phyloP scores from a whole-genome alignment of 2,888 invertebrate genomes.

The Thera britannica region DNA sequence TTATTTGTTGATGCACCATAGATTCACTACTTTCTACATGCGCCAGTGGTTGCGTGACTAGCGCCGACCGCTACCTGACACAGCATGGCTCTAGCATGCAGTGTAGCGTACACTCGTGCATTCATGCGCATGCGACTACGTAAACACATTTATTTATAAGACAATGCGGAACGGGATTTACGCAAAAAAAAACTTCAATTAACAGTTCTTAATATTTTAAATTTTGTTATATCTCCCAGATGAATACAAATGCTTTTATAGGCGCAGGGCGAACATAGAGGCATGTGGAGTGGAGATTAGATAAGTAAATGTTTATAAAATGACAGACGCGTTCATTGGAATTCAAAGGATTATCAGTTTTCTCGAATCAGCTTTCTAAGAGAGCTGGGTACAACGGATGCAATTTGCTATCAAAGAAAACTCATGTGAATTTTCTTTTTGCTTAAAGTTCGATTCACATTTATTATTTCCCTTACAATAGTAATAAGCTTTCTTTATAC shows the following conservation, averaged over 20 bases:
- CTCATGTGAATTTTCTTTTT: slow-evolving; percentile 41
- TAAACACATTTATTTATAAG: slow-evolving; percentile 34
- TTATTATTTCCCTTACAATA: slow-evolving; percentile 54
- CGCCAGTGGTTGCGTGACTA: slow-evolving; percentile 48
- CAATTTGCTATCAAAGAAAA: slow-evolving; percentile 32
- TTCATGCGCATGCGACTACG: slow-evolving; percentile 32
- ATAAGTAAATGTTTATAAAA: background rate
- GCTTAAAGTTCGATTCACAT: slow-evolving; percentile 47
- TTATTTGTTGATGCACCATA: slow-evolving; percentile 28
- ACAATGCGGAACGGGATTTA: slow-evolving; percentile 35
- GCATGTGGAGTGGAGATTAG: background rate
- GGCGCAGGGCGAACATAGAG: background rate
- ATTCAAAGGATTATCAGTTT: slow-evolving; percentile 17
- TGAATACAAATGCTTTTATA: background rate
- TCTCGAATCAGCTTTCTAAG: slow-evolving; percentile 27
- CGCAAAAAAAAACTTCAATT: background rate
- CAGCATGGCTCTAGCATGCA: slow-evolving; percentile 36
- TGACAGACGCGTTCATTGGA: background rate
- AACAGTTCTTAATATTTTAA: background rate
- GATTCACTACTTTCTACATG: slow-evolving; percentile 46
- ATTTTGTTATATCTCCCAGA: no score
- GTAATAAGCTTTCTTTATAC: slow-evolving; percentile 58
- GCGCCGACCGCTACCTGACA: slow-evolving; percentile 38
- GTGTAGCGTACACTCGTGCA: slow-evolving; percentile 32
- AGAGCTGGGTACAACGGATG: slow-evolving; percentile 26